These are phyloP conservation scores for Lates japonicus DNA, from an alignment of 2,797 vertebrate genomes.

Conservation along the genomic window DNA sequence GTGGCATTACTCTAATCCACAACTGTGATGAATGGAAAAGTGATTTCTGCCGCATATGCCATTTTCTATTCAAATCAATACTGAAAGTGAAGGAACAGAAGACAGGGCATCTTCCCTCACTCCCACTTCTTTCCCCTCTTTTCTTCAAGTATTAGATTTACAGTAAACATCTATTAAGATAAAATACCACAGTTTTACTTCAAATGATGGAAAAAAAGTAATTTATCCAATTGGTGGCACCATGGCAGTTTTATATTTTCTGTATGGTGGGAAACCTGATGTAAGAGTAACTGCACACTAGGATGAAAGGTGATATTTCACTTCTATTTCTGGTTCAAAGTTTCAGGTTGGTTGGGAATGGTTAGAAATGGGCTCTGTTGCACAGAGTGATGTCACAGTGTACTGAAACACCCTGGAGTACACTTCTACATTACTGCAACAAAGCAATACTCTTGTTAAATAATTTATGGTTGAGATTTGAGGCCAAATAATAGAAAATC, in stretches of 20 bases:
- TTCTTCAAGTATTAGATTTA: neutral
- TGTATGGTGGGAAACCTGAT: slow-evolving; percentile 11
- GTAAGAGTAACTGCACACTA: neutral
- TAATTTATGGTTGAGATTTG: too few species aligned
- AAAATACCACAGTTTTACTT: slow-evolving; percentile 2
- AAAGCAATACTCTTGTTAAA: too few species aligned
- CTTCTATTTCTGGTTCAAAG: neutral
- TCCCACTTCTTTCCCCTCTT: neutral
- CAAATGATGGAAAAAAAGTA: neutral
- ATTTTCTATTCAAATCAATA: slow-evolving; percentile 76
- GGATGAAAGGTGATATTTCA: neutral
- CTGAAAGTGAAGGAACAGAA: slow-evolving; percentile 32
- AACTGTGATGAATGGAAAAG: slow-evolving; percentile 71
- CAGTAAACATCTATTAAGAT: neutral
- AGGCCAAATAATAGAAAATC: too few species aligned
- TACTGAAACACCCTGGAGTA: too few species aligned
- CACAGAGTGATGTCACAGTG: too few species aligned
- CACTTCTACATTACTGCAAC: too few species aligned
- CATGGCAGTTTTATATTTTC: neutral
- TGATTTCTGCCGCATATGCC: slow-evolving; percentile 61
- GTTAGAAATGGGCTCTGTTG: too few species aligned
- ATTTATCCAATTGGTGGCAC: neutral
- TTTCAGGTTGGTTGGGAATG: neutral
- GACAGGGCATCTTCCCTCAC: slow-evolving; percentile 3
- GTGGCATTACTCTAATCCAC: slow-evolving; percentile 55